Base-by-base conservation (phyloP, 64 coral and sea anemone species). In the Montipora efflorescens region DNA sequence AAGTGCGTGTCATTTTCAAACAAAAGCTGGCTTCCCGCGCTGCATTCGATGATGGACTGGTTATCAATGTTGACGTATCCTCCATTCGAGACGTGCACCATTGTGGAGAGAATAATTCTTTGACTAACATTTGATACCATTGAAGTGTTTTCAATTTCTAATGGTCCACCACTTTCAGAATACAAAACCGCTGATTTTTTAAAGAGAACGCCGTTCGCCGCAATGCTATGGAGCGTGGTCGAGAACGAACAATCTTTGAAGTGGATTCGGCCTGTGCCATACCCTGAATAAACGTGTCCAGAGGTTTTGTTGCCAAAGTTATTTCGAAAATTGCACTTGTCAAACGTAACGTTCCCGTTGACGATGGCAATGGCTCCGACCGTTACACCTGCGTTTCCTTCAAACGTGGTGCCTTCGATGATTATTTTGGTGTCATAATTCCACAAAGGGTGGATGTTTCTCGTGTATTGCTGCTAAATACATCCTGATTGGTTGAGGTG, bases 81-180 rank as follows among this genome's bases (percentile, higher is more conserved):
- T 16, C 87, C 87, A 16, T 43, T 75, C 19, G 87, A 76, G 46
- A 88, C 57, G 23, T n/a, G 5, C 16, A 88, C 11, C 21, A 88
- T 15, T 5, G 67, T 11, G 14, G 59, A 64, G 48, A 19, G 48
- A 74, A 1, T 12, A 9, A 25, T 22, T 57, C 53, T 49, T 44
- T 6, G 47, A 28, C 19, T 0, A 2, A 57, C 22, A 50, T 76
- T 9, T 51, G 48, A 57, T 47, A 46, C 44, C 87, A 88, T 57
- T 7, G 87, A 75, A 16, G 87, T 88, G 67, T 88, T 88, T 62
- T 88, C 14, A 75, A 88, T 44, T 9, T 16, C 44, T 18, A 88
- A 21, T 7, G 87, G 87, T 23, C 69, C 87, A 16, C 48, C 52
- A 57, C 87, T 88, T 76, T 88, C 87, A 28, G 87, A 75, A 14